Evolutionary conservation across 2,888 invertebrate genomes (phyloP).

Genomic region (Tridacna crocea): DNA sequence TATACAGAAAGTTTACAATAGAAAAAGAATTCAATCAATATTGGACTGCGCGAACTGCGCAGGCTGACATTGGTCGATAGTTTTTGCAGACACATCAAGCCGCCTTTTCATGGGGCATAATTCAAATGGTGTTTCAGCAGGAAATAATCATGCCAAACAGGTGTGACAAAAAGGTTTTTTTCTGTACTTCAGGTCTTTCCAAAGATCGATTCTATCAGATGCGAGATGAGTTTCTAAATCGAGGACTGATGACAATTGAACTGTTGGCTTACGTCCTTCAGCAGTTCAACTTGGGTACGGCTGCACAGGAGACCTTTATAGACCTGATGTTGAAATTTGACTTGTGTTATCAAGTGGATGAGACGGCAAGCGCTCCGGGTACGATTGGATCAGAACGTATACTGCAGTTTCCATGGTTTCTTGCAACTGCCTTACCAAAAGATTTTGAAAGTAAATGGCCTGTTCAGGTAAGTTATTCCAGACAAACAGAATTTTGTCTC

Average conservation of each 20-base stretch:
- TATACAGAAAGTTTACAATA: no score
- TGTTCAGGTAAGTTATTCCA: slow-evolving; percentile 32
- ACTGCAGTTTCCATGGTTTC: slow-evolving; percentile 80
- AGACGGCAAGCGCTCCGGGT: slow-evolving; percentile 59
- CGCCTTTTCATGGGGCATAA: no score
- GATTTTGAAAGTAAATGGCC: slow-evolving; percentile 72
- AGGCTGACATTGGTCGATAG: no score
- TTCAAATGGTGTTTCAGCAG: no score
- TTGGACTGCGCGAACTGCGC: no score
- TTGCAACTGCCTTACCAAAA: slow-evolving; percentile 66
- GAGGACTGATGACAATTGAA: slow-evolving; percentile 76
- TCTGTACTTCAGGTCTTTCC: slow-evolving; percentile 46
- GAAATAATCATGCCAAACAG: no score
- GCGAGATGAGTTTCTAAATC: slow-evolving; percentile 72
- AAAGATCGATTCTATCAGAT: slow-evolving; percentile 65
- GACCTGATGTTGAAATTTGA: slow-evolving; percentile 80
- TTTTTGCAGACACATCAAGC: no score
- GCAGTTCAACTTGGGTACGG: slow-evolving; percentile 71
- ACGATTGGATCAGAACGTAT: slow-evolving; percentile 67
- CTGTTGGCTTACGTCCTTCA: slow-evolving; percentile 74
- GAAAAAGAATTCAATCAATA: no score
- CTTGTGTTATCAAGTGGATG: slow-evolving; percentile 76
- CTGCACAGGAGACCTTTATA: slow-evolving; percentile 75
- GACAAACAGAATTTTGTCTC: no score
- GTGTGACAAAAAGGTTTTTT: no score